Base-by-base conservation (phyloP, 1,140 invertebrate genomes). In the Panulirus ornatus region DNA sequence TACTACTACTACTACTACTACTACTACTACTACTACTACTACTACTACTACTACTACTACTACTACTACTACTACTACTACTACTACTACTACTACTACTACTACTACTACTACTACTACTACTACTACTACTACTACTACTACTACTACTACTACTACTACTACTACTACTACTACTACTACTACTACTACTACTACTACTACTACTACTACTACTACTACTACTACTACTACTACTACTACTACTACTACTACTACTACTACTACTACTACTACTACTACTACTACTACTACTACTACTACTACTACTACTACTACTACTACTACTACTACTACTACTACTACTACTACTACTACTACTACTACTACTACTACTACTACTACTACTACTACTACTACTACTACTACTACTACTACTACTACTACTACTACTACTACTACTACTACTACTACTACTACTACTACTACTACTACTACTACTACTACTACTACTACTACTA, bases 161-260 rank as follows among this genome's bases (percentile, higher is more conserved):
- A 54, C 51, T 54, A 19, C 51, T 54, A 54, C 51, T 54, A 54
- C 51, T 54, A 54, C 51, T 54, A 54, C 51, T 54, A 54, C 51
- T 54, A 54, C 51, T 54, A 54, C 51, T 54, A 54, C 51, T 19
- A 54, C 51, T 19, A 54, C 51, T 54, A 54, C 51, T 54, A 54
- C 51, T 54, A 54, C 51, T 54, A 54, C 16, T 54, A 54, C 51
- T 54, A 54, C 51, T 54, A 54, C 51, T 54, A 54, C 51, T 54
- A 54, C 51, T 54, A 54, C 51, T 54, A 54, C 51, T 54, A 54
- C 16, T 54, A 54, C 51, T 54, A 54, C 51, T 54, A 54, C 51
- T 54, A 54, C 51, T 54, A 54, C 51, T 54, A 54, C 51, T 54
- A 54, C 51, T 54, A 54, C 51, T 54, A 54, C 51, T 54, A 54